These are phyloP conservation scores for Argyra leucocephala DNA, from an alignment of 2,888 invertebrate genomes.

Conservation along the genomic window DNA sequence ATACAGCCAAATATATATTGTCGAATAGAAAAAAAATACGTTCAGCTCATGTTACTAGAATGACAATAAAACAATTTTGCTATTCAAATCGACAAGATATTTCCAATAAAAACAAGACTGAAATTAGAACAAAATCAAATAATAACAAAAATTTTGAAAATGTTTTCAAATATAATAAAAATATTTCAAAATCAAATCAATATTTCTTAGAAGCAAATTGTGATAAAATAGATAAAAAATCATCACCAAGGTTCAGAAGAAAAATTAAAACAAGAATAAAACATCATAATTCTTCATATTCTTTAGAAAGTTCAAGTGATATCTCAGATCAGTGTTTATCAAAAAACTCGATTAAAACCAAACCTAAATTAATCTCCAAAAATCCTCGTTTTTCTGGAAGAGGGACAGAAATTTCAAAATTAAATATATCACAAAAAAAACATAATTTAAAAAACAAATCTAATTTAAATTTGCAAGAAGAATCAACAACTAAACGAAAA, in stretches of 20 bases:
- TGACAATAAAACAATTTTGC: conserved; percentile 21
- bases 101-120: background rate
- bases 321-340: background rate
- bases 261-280: background rate
- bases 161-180: background rate
- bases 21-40: conserved; percentile 18
- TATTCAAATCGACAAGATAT: conserved; percentile 7
- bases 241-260: background rate
- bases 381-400: too few relatives aligned
- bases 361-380: background rate
- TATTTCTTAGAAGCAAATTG: background rate
- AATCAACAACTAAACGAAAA: too few relatives aligned
- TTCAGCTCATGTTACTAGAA: conserved; percentile 10
- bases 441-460: too few relatives aligned
- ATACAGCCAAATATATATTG: conserved; percentile 22
- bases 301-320: background rate
- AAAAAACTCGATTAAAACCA: background rate
- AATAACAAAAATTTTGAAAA: background rate
- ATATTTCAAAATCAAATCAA: background rate
- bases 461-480: too few relatives aligned
- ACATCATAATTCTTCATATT: background rate
- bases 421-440: too few relatives aligned
- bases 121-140: background rate
- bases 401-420: too few relatives aligned
- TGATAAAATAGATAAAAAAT: background rate